Evolutionary conservation across 1,140 invertebrate species (phyloP), one percentile per base, ranked within the genome.

Genomic region (Zaprionus inermis): DNA sequence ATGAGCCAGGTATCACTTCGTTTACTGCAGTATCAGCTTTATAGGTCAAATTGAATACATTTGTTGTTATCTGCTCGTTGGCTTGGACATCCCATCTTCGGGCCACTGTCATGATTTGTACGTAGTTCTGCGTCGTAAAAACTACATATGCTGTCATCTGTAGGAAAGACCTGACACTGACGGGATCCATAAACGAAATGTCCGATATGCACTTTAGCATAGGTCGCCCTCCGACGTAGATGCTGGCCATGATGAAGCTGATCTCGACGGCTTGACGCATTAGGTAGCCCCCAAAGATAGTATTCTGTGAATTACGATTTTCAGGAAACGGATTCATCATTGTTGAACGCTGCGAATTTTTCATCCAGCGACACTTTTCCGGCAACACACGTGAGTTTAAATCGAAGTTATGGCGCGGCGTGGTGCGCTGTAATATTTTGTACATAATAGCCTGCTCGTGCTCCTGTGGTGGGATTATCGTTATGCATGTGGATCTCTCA

Each of bases 261-360:
- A 97, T 91, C 93, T 97, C 97, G 44, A 95, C 93, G 1, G 96
- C 96, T 73, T 95, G 93, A 44, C 96, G 92, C 96, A 97, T 97
- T n/a, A 97, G 92, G 92, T 95, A 97, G 9, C 96, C 96, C 70
- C 96, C 97, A 92, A 97, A 97, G 30, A 97, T 95, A 81, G 96
- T 97, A 84, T 96, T 96, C 79, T 97, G 96, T 7, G 96, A 92
- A 92, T 97, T 97, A 46, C 96, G 78, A 69, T 92, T 85, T 49
- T 92, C 85, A 0, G 91, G 91, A 32, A 83, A 91, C 0, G 86
- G 78, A 9, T 79, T 61, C 22, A 92, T 72, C 44, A 90, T 86
- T 7, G 79, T 84, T 1, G 78, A 64, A 3, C 78, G 71, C 51
- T 72, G 64, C 1, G 77, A 76, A 10, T 77, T 71, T 28, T 94